Conservation (phyloP, 35 echinoderm and acorn worm genomes). For the Heliocidaris erythrogramma region DNA sequence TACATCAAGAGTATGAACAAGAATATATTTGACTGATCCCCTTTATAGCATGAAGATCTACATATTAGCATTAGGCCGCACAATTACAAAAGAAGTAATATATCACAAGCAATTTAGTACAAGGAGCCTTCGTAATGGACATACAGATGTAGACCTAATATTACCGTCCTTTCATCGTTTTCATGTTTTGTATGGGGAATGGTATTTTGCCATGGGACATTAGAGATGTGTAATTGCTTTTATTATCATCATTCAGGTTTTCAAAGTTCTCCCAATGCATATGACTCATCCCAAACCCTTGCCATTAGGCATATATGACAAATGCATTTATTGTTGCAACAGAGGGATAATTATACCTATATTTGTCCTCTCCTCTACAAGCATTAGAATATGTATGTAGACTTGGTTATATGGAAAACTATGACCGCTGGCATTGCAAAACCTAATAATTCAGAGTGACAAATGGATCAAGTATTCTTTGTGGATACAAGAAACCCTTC, state of each 20-base stretch:
- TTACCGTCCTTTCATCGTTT: not conserved
- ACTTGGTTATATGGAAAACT: not conserved
- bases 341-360: not conserved
- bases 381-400: not conserved
- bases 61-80: too few relatives aligned
- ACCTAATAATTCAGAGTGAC: not conserved
- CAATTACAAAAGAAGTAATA: too few relatives aligned
- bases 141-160: too few relatives aligned
- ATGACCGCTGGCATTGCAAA: not conserved
- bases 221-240: slow-evolving; percentile 11
- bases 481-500: not conserved
- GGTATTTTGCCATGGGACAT: not conserved
- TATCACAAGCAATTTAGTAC: too few relatives aligned
- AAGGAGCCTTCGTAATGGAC: too few relatives aligned
- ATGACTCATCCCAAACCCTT: not conserved
- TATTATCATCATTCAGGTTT: not conserved
- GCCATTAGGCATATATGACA: not conserved
- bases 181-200: not conserved
- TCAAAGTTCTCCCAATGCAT: not conserved
- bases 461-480: not conserved
- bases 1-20: too few relatives aligned
- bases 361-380: not conserved
- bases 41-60: too few relatives aligned
- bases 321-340: not conserved
- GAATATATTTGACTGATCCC: too few relatives aligned